Conservation (phyloP, 2,113 vertebrate genomes). For the Bambusicola thoracicus region DNA sequence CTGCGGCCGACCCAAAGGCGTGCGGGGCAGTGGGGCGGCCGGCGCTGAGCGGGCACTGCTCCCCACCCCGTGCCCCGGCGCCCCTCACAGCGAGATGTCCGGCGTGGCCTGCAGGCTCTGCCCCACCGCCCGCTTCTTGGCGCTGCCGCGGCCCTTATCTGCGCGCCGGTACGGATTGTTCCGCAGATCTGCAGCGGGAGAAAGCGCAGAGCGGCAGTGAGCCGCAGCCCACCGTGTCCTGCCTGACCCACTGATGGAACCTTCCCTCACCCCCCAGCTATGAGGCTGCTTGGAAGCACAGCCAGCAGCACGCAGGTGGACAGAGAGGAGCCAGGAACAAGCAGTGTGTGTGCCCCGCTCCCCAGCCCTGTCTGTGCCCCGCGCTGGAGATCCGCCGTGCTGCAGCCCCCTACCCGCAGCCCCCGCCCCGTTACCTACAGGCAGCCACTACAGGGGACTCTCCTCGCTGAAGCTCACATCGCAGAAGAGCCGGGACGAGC, state of each 20-base stretch:
- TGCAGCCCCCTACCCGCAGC: not conserved
- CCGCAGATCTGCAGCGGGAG: conserved; percentile 81
- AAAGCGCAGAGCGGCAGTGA: rapidly evolving
- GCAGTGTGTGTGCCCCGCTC: not conserved
- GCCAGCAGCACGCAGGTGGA: rapidly evolving
- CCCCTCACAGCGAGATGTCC: conserved; percentile 85
- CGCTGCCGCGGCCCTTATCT: conserved; percentile 84
- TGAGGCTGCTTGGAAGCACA: not conserved
- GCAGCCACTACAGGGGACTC: conserved; percentile 75
- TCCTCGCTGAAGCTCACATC: conserved; percentile 89
- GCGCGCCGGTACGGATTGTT: conserved; percentile 91
- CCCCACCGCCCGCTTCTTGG: conserved; percentile 80
- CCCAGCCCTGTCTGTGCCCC: not conserved
- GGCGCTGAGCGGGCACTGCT: not conserved
- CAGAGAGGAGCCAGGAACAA: not conserved
- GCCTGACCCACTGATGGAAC: rapidly evolving
- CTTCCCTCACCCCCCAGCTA: rapidly evolving
- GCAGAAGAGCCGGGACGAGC: conserved; percentile 89
- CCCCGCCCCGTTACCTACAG: conserved; percentile 62
- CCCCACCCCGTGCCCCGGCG: rapidly evolving
- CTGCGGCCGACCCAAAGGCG: rapidly evolving
- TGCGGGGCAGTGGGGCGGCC: not conserved
- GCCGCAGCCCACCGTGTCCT: not conserved
- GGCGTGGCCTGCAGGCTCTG: conserved; percentile 84
- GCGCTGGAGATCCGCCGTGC: not conserved